Evolutionary conservation across 2,113 vertebrate species (phyloP), one percentile per base, ranked within the genome.

Genomic region (Coptodon bakossiorum): DNA sequence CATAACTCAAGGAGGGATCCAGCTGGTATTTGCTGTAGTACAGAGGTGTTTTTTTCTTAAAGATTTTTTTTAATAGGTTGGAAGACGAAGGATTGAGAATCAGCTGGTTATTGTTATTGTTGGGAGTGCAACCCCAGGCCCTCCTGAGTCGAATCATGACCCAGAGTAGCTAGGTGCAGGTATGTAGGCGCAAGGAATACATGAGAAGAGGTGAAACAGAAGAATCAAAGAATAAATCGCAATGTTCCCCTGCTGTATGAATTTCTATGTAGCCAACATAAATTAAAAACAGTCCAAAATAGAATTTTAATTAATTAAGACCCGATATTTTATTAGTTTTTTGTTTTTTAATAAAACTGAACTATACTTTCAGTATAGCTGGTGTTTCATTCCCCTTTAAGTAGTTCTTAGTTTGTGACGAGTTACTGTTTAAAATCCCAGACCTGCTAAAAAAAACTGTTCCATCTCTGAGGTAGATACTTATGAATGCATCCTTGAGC

Each of bases 401-500:
- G 1, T 29, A 31, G 43, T 50, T 78, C 16, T 6, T 50, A 31
- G 14, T 19, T 78, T 78, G 71, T 78, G 14, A 50, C 7, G 16
- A 76, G 43, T 19, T 78, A 29, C 17, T 78, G 43, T 31, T 76
- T 78, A 78, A 78, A 11, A 78, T 50, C 71, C 43, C 7, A 78
- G 9, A 78, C 4, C 71, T 78, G 24, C 43, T 76, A 19, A 76
- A 48, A 48, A 43, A 31, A 12, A 2, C 2, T 8, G 2, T 43
- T 76, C 22, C 27, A 66, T 53, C 27, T 19, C 71, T 4, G 3
- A 19, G 48, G 43, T 43, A 53, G 53, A 82, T 80, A 89, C 73
- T 89, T 81, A 31, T 54, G 56, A 84, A 56, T 59, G 38, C 61
- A 61, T 90, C 71, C 34, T 79, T 87, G 59, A 88, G 80, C 61